Evolutionary conservation across 1,140 invertebrate species (phyloP).

Genomic region (Zaprionus vittiger): DNA sequence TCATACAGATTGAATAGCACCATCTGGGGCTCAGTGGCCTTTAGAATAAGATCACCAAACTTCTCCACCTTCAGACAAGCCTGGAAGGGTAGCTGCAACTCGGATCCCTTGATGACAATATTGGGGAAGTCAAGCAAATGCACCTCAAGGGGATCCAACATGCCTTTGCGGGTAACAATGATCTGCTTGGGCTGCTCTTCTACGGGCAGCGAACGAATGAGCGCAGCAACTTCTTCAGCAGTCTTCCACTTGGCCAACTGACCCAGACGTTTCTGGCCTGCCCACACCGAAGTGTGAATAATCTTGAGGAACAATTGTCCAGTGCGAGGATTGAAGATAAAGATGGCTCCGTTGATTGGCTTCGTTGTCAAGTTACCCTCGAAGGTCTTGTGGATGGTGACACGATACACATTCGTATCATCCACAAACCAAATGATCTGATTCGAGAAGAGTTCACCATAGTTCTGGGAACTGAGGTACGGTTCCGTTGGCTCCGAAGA

Average conservation of each 20-base stretch:
- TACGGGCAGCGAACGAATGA: conserved; percentile 99
- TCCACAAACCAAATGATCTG: conserved; percentile 99
- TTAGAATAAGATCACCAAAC: conserved; percentile 99
- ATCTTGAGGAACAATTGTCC: conserved; percentile 99
- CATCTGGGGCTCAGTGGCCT: conserved; percentile 99
- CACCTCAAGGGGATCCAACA: conserved; percentile 99
- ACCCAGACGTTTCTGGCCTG: conserved; percentile 97
- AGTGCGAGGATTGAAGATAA: conserved; percentile 99
- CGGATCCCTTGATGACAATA: conserved; percentile 99
- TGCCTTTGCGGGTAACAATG: conserved; percentile 99
- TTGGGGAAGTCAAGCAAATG: conserved; percentile 99
- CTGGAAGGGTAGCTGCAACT: conserved; percentile 99
- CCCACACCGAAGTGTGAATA: conserved; percentile 99
- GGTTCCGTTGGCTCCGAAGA: conserved; percentile 99
- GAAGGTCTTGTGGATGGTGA: conserved; percentile 99
- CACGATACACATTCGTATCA: conserved; percentile 99
- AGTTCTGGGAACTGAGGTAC: conserved; percentile 99
- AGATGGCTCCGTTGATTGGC: conserved; percentile 99
- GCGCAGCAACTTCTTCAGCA: conserved; percentile 99
- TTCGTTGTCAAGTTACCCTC: conserved; percentile 99
- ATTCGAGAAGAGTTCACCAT: conserved; percentile 99
- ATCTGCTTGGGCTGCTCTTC: conserved; percentile 99
- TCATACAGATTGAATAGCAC: conserved; percentile 99
- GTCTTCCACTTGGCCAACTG: conserved; percentile 99
- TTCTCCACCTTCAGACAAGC: conserved; percentile 98